Conservation (phyloP, 1,140 invertebrate genomes). For the Phenacoccus solenopsis region DNA sequence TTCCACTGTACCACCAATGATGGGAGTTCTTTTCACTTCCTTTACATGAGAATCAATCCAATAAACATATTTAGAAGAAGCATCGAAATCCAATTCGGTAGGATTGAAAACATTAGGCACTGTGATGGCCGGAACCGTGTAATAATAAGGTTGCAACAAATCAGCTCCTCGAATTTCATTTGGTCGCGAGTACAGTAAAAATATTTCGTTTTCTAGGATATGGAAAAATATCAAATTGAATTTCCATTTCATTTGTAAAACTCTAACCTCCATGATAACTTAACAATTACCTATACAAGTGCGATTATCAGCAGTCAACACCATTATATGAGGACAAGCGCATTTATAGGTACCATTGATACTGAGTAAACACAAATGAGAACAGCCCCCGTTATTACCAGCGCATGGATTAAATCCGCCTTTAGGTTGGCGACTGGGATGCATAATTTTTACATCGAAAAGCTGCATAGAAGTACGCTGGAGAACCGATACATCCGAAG, state of each 20-base stretch:
- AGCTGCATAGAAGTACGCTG: conserved; percentile 49
- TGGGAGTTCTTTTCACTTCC: conserved; percentile 54
- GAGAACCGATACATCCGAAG: conserved; percentile 41
- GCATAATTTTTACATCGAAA: conserved; percentile 52
- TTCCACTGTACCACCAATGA: conserved; percentile 50
- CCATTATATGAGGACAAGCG: conserved; percentile 67
- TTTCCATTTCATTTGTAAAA: too few relatives aligned
- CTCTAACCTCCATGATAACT: too few relatives aligned
- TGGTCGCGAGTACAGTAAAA: conserved; percentile 56
- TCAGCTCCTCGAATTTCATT: conserved; percentile 76
- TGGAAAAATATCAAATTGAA: too few relatives aligned
- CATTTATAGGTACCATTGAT: conserved; percentile 48
- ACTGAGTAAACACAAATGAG: conserved; percentile 48
- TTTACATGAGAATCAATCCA: conserved; percentile 64
- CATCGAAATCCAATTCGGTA: conserved; percentile 53
- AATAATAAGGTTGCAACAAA: conserved; percentile 54
- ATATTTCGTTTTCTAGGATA: conserved; percentile 51
- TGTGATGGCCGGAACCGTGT: conserved; percentile 61
- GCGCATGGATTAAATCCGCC: conserved; percentile 44
- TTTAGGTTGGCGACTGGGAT: conserved; percentile 44
- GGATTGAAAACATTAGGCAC: conserved; percentile 43
- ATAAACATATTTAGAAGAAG: conserved; percentile 51
- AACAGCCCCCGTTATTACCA: conserved; percentile 45
- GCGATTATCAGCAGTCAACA: conserved; percentile 43
- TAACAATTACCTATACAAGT: conserved; percentile 48